Evolutionary conservation across 2,888 invertebrate species (phyloP).

Genomic region (Ommatoiulus sabulosus): DNA sequence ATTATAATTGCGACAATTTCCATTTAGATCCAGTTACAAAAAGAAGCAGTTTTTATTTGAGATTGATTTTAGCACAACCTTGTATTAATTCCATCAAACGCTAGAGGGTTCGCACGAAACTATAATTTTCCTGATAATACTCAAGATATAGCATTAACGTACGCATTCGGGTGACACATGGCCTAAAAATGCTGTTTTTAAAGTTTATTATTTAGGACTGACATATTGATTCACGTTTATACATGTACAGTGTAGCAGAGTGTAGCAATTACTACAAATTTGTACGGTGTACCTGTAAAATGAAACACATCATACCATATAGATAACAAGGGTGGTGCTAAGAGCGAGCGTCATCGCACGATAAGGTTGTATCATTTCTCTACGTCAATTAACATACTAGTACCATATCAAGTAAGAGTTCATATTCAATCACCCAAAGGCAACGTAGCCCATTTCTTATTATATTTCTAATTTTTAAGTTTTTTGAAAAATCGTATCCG

Average conservation of each 20-base stretch:
- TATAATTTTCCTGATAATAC: background rate
- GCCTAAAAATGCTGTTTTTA: background rate
- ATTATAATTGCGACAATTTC: background rate
- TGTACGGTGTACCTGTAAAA: too few relatives aligned
- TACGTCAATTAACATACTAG: background rate
- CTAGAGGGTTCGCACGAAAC: slow-evolving; percentile 9
- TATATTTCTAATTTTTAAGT: background rate
- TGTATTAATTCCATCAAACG: background rate
- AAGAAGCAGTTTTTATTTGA: background rate
- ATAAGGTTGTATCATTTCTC: too few relatives aligned
- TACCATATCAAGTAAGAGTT: too few relatives aligned
- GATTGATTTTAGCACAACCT: background rate
- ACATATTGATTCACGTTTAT: background rate
- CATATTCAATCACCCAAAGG: background rate
- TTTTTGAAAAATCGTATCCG: background rate
- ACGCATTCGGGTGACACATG: background rate
- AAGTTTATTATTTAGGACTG: background rate
- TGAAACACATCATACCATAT: too few relatives aligned
- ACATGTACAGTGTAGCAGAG: background rate
- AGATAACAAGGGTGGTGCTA: too few relatives aligned
- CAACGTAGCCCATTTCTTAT: background rate
- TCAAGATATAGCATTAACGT: background rate
- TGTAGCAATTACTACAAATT: too few relatives aligned
- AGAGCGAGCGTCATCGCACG: too few relatives aligned
- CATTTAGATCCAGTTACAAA: slow-evolving; percentile 9